Percentiles rank a stretch among this genome's conserved stretches.
Conservation (phyloP, 2,797 vertebrate genomes). For the Hippoglossus hippoglossus region DNA sequence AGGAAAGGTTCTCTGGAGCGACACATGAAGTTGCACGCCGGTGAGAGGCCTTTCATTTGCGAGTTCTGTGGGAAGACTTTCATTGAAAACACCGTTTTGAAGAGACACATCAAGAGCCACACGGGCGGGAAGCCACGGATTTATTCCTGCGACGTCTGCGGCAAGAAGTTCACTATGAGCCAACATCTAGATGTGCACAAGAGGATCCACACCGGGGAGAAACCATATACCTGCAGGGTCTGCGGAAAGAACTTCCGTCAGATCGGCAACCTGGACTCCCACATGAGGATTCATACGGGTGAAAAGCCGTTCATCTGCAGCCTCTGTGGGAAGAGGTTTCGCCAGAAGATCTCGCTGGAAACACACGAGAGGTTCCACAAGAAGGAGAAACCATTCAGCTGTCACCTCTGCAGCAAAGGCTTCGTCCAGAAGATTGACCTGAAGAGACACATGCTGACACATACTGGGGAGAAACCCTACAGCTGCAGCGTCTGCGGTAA, state of each 20-base stretch:
- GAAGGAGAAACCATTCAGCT: constrained; percentile 68
- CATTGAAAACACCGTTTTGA: constrained; percentile 63
- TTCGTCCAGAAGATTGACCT: constrained; percentile 78
- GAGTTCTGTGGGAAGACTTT: constrained; percentile 78
- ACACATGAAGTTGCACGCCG: constrained; percentile 66
- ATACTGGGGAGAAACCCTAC: constrained; percentile 77
- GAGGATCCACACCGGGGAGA: constrained; percentile 78
- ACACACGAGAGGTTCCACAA: constrained; percentile 78
- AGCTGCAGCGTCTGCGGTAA: constrained; percentile 68
- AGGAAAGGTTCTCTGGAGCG: constrained; percentile 68
- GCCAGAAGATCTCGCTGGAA: constrained; percentile 77
- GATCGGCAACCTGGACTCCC: constrained; percentile 74
- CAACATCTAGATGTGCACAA: constrained; percentile 77
- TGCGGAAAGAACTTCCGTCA: constrained; percentile 75
- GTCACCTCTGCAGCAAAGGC: constrained; percentile 68
- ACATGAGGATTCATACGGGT: constrained; percentile 71
- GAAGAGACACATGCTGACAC: constrained; percentile 74
- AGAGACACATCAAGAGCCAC: constrained; percentile 74
- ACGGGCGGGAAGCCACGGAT: constrained; percentile 59
- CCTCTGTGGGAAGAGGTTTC: constrained; percentile 76
- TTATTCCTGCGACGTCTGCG: constrained; percentile 66
- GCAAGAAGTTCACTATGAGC: constrained; percentile 73
- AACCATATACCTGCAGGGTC: constrained; percentile 65
- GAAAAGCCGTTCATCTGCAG: constrained; percentile 78
- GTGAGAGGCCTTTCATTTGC: constrained; percentile 67